phyloP scores from a whole-genome alignment of 2,888 invertebrate species.

The Chrysomela aeneicollis region DNA sequence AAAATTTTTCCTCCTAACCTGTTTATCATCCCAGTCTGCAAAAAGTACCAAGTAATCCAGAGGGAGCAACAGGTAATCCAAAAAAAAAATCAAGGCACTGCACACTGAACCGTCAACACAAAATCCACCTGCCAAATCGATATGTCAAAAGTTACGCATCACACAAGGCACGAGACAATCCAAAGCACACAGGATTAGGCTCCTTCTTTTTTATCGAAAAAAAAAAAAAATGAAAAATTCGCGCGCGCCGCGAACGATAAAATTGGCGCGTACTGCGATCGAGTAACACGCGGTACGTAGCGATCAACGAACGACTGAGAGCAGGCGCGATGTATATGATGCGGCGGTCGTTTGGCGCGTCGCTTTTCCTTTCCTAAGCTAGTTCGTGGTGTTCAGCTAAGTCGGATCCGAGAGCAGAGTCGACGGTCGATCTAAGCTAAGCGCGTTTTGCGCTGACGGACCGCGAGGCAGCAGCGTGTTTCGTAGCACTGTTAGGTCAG shows the following conservation, averaged over 20 bases:
- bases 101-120: background rate
- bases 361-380: slow-evolving; percentile 41
- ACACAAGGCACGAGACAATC: too few relatives aligned
- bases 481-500: too few relatives aligned
- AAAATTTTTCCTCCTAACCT: too few relatives aligned
- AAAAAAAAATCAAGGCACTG: slow-evolving; percentile 15
- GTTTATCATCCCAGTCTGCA: background rate
- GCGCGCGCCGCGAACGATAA: too few relatives aligned
- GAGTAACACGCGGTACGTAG: too few relatives aligned
- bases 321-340: slow-evolving; percentile 28
- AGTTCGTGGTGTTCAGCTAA: slow-evolving; percentile 56
- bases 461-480: too few relatives aligned
- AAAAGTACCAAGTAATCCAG: slow-evolving; percentile 4
- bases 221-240: too few relatives aligned
- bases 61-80: slow-evolving; percentile 18
- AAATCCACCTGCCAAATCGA: background rate
- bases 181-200: too few relatives aligned
- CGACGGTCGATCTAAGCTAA: slow-evolving; percentile 55
- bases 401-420: background rate
- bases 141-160: background rate
- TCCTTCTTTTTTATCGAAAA: too few relatives aligned
- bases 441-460: too few relatives aligned
- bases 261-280: too few relatives aligned
- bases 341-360: background rate
- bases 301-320: slow-evolving; percentile 42